phyloP scores from a whole-genome alignment of 2,113 vertebrate species.

The Phainopepla nitens region DNA sequence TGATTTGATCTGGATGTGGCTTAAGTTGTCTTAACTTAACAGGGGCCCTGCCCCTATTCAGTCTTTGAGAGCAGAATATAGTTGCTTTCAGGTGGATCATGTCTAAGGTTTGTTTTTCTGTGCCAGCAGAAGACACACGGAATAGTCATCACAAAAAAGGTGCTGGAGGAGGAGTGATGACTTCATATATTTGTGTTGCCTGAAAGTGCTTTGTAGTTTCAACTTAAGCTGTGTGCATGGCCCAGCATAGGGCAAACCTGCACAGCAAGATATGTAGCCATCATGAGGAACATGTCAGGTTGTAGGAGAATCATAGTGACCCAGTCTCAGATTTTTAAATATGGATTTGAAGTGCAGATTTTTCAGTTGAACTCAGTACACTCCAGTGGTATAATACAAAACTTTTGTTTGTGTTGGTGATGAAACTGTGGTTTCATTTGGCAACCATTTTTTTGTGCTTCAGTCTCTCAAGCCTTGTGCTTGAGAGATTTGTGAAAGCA shows the following conservation, averaged over 20 bases:
- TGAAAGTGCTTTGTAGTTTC: not conserved
- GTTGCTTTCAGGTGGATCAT: not conserved
- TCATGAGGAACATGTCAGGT: not conserved
- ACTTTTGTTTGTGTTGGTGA: not conserved
- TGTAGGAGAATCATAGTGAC: not conserved
- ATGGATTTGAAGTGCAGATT: not conserved
- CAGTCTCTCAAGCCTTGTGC: not conserved
- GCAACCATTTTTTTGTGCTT: not conserved
- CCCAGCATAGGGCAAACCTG: not conserved
- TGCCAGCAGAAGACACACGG: not conserved
- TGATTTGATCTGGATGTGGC: not conserved
- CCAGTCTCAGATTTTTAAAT: not conserved
- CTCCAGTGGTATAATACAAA: not conserved
- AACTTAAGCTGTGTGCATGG: not conserved
- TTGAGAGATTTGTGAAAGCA: not conserved
- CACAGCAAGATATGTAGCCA: too few species aligned
- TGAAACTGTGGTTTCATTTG: not conserved
- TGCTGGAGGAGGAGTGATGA: not conserved
- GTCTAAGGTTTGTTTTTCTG: not conserved
- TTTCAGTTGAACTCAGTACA: not conserved
- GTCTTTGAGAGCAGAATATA: not conserved
- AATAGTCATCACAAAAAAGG: not conserved
- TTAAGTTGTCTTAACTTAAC: not conserved
- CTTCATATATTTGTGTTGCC: fast-evolving
- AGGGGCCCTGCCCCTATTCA: fast-evolving